Conservation (phyloP, 2,888 invertebrate genomes). For the Sicus ferrugineus region DNA sequence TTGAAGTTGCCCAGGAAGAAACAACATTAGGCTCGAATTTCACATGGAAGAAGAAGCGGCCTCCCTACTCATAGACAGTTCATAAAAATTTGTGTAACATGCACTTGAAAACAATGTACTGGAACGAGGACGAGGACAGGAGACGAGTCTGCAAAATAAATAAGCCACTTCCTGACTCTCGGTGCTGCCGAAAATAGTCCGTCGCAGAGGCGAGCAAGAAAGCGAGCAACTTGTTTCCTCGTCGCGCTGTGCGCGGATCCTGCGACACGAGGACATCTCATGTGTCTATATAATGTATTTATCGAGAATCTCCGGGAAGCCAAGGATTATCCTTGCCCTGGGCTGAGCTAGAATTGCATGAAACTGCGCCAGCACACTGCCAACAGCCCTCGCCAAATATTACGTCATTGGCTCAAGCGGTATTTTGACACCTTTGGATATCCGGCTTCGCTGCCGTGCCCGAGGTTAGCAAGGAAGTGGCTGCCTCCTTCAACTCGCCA, state of each 20-base stretch:
- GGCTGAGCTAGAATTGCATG: not conserved
- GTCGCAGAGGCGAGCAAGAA: not conserved
- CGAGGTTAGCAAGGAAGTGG: conserved; percentile 30
- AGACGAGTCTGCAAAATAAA: conserved; percentile 40
- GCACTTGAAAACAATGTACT: conserved; percentile 42
- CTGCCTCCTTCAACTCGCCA: conserved; percentile 2
- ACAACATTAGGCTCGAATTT: conserved; percentile 57
- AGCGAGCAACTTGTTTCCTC: conserved; percentile 34
- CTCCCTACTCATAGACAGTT: conserved; percentile 24
- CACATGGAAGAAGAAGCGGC: conserved; percentile 27
- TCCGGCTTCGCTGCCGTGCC: conserved; percentile 10
- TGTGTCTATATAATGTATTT: conserved; percentile 30
- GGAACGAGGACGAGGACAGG: conserved; percentile 32
- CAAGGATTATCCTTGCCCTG: not conserved
- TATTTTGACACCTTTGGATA: conserved; percentile 58
- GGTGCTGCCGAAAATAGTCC: conserved; percentile 2
- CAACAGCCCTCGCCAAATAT: conserved; percentile 46
- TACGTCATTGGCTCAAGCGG: conserved; percentile 59
- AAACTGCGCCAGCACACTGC: conserved; percentile 6
- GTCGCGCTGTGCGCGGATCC: conserved; percentile 34
- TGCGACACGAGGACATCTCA: not conserved
- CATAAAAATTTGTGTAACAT: conserved; percentile 48
- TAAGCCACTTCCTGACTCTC: conserved; percentile 37
- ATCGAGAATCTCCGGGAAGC: conserved; percentile 2
- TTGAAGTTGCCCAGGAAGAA: conserved; percentile 53